Conservation (phyloP, 2,888 invertebrate genomes). For the Tanytarsus gracilentus region DNA sequence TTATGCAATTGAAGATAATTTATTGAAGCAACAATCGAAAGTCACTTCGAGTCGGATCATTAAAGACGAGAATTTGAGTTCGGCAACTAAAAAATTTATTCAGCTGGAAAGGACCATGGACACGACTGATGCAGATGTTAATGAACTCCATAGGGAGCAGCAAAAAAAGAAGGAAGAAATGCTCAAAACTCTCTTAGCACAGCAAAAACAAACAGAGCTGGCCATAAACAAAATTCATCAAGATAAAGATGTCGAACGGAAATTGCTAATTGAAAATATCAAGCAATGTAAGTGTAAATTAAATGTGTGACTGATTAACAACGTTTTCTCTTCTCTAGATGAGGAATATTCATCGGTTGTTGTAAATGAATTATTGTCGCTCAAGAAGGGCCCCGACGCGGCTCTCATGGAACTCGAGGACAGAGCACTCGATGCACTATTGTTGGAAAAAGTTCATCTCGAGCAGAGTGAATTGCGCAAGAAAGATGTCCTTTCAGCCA, state of each 20-base stretch:
- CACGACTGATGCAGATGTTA: conserved; percentile 22
- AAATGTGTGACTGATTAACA: not conserved
- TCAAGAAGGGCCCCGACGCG: conserved; percentile 52
- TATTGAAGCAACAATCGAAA: not conserved
- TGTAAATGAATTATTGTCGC: conserved; percentile 55
- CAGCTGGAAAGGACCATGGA: conserved; percentile 11
- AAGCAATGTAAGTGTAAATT: conserved; percentile 43
- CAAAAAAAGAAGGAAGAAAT: conserved; percentile 34
- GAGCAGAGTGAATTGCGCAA: conserved; percentile 49
- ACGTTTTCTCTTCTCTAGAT: conserved; percentile 39
- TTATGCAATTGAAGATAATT: conserved; percentile 12
- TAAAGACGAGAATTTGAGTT: not conserved
- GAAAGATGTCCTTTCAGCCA: conserved; percentile 59
- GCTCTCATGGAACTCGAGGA: conserved; percentile 57
- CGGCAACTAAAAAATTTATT: conserved; percentile 15
- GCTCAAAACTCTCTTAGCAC: conserved; percentile 46
- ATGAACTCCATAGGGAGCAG: conserved; percentile 30
- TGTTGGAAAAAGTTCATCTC: conserved; percentile 49
- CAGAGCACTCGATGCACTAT: conserved; percentile 54
- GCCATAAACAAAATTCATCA: conserved; percentile 61
- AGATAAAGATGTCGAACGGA: conserved; percentile 54
- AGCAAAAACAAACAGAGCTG: conserved; percentile 56
- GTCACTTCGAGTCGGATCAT: conserved; percentile 8
- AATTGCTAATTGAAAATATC: conserved; percentile 51
- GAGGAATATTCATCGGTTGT: conserved; percentile 59